Evolutionary conservation across 1,140 invertebrate genomes (phyloP).

Genomic region (Eueides isabella): DNA sequence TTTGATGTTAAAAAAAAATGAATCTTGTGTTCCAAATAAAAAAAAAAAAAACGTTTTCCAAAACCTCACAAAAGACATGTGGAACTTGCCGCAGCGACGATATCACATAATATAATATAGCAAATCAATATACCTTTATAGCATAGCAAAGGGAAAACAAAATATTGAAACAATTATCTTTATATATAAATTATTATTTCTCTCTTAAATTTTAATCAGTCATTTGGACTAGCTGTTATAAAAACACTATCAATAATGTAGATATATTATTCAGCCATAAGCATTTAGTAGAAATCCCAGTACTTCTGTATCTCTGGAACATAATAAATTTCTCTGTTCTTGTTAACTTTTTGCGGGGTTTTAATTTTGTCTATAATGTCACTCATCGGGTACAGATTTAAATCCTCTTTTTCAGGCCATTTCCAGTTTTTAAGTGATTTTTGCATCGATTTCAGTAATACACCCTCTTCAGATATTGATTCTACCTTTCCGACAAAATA

Average conservation of each 20-base stretch:
- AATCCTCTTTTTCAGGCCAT: slow-evolving; percentile 43
- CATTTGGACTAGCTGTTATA: slow-evolving; percentile 19
- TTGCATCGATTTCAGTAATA: slow-evolving; percentile 41
- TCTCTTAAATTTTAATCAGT: slow-evolving; percentile 26
- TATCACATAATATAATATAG: slow-evolving; percentile 27
- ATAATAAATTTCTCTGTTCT: slow-evolving; percentile 38
- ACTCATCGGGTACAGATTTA: slow-evolving; percentile 36
- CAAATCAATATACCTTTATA: too few species aligned
- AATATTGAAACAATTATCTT: slow-evolving; percentile 1
- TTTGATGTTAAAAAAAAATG: too few species aligned
- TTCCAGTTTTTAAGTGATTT: slow-evolving; percentile 43
- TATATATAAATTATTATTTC: too few species aligned
- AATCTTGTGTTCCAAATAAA: too few species aligned
- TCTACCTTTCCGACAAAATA: slow-evolving; percentile 39
- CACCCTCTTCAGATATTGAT: slow-evolving; percentile 33
- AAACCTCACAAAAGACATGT: too few species aligned
- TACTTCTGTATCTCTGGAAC: slow-evolving; percentile 38
- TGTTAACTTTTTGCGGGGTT: slow-evolving; percentile 34
- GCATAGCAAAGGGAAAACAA: slow-evolving; percentile 25
- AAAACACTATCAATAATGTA: too few species aligned
- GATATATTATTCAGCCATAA: too few species aligned
- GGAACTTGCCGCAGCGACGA: slow-evolving; percentile 12
- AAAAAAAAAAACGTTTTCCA: too few species aligned
- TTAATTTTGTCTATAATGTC: slow-evolving; percentile 40
- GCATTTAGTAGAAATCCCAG: slow-evolving; percentile 36